Base-by-base conservation (phyloP, 2,888 invertebrate genomes). In the Tipula unca region DNA sequence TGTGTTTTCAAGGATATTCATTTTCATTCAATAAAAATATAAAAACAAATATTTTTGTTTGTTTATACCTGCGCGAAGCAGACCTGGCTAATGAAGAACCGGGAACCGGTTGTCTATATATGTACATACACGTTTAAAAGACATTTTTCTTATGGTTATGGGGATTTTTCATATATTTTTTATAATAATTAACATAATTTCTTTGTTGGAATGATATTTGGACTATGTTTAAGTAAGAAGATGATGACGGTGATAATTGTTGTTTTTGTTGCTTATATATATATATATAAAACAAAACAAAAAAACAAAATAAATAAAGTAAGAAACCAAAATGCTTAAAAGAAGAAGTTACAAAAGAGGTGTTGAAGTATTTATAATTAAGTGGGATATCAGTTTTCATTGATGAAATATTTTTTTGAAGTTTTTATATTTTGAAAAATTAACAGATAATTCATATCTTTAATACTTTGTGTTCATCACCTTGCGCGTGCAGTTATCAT, bases 311-410 rank as follows among this genome's bases (percentile, higher is more conserved):
- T 3, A 48, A 48, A 48, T 48, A n/a, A 48, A 48, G 0, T 48
- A 48, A 48, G n/a, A 48, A 69, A 25, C 25, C 25, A 69, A 69
- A 69, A 25, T 20, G 25, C 25, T 69, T 25, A 69, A 69, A 69
- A 69, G 69, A 69, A 69, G 69, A 69, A 69, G 69, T 69, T 69
- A 69, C 69, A 69, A 69, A 69, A 69, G 69, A 69, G 69, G 69
- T 69, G 69, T 69, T 69, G 69, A 69, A 69, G 69, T 69, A 69
- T 69, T 69, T 69, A 69, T 69, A 69, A 69, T 69, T 69, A 69
- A 69, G 69, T 69, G 69, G 69, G 69, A 69, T 69, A 69, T 69
- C 69, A 69, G 69, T 69, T 69, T 69, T 69, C 69, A 69, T 69
- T 69, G 69, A 69, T 69, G 69, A 69, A 69, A 69, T 69, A 69